These are phyloP conservation scores for Cynoglossus semilaevis DNA, from an alignment of 2,113 vertebrate genomes.

Conservation along the genomic window DNA sequence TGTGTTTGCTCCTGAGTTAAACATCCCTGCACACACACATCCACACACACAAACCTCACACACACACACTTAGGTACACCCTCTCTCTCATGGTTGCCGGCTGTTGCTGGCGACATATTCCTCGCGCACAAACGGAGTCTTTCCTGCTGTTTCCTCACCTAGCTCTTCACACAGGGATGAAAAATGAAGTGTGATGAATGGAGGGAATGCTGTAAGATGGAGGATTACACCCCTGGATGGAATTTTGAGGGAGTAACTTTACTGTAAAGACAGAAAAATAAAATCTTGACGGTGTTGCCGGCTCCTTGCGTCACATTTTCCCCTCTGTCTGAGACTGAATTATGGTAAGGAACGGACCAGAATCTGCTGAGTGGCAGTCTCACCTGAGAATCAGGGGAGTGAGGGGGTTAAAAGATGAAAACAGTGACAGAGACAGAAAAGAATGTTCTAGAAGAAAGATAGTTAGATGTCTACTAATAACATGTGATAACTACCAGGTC, in stretches of 20 bases:
- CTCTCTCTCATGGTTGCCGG: conserved; percentile 25
- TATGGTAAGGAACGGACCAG: conserved; percentile 47
- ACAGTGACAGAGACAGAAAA: no score
- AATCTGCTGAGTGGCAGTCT: conserved; percentile 58
- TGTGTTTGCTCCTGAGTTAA: conserved; percentile 3
- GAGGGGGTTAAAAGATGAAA: no score
- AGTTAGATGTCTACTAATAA: no score
- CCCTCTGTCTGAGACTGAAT: conserved; percentile 60
- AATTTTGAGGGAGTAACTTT: conserved; percentile 67
- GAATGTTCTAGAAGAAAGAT: no score
- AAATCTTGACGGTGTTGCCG: conserved; percentile 69
- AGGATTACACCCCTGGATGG: conserved; percentile 71
- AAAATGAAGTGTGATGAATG: conserved; percentile 71
- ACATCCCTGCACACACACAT: not conserved
- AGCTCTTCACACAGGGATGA: conserved; percentile 63
- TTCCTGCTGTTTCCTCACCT: conserved; percentile 72
- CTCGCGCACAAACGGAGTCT: conserved; percentile 67
- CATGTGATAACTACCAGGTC: no score
- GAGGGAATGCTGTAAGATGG: conserved; percentile 61
- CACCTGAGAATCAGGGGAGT: conserved; percentile 51
- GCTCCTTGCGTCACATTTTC: conserved; percentile 72
- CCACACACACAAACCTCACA: conserved; percentile 18
- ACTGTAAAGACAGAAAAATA: conserved; percentile 69
- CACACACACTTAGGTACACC: conserved; percentile 1
- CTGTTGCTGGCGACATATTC: conserved; percentile 53